A percentile compares a stretch with the other conserved stretches of the same genome.
phyloP scores from a whole-genome alignment of 1,140 invertebrate genomes.

The Bombus superbus region DNA sequence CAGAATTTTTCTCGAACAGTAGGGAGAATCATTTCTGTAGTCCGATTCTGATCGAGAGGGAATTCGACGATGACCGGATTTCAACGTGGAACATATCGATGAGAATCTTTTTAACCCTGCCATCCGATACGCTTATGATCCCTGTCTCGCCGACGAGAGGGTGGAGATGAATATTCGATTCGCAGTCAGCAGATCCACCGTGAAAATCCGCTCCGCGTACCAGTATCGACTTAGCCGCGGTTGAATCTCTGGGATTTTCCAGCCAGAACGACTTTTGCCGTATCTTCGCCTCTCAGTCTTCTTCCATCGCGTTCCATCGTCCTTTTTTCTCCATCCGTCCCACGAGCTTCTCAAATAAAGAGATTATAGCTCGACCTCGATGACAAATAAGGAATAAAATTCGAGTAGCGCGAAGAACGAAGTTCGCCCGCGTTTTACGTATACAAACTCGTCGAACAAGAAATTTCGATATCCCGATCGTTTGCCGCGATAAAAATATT shows the following conservation, averaged over 20 bases:
- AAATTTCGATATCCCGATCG: not conserved
- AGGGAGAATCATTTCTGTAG: not conserved
- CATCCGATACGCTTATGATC: not conserved
- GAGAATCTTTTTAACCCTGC: not conserved
- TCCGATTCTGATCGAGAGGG: not conserved
- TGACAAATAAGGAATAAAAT: constrained; percentile 20
- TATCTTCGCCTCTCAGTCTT: not conserved
- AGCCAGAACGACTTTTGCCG: constrained; percentile 9
- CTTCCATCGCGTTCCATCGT: constrained; percentile 14
- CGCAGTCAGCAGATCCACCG: constrained; percentile 14
- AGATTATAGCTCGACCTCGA: not conserved
- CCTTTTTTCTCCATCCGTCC: not conserved
- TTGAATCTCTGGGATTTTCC: constrained; percentile 32
- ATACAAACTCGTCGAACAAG: not conserved
- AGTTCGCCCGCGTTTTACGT: not conserved
- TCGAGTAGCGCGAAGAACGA: not conserved
- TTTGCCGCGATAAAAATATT: too few relatives aligned
- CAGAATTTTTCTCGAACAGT: not conserved
- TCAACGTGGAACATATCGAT: not conserved
- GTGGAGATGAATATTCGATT: constrained; percentile 49
- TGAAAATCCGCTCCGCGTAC: constrained; percentile 37
- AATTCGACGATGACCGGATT: constrained; percentile 7
- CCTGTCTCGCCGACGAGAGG: not conserved
- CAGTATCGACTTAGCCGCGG: constrained; percentile 6
- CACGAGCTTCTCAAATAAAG: constrained; percentile 19